Evolutionary conservation across 2,888 invertebrate species (phyloP), one percentile per base, ranked within the genome.

Genomic region (Tuta absoluta): DNA sequence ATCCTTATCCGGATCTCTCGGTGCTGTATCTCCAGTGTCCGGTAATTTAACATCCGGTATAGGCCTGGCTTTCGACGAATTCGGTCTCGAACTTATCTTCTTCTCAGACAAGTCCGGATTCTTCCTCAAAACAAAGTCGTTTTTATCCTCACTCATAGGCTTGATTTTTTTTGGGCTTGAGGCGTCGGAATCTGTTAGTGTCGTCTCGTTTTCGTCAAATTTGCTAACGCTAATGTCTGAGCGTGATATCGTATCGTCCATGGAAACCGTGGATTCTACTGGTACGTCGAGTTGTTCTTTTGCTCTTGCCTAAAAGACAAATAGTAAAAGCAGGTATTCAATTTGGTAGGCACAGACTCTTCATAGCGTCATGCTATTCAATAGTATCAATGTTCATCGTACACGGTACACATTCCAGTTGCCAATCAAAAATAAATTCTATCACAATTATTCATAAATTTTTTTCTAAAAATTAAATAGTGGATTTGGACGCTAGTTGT

Each of bases 1-100:
- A 65, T 92, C 91, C 63, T 87, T 82, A 72, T 92, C 90, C 14
- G 91, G 92, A 67, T 92, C 86, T 66, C 75, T 79, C 0, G 90
- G 92, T 0, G 82, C 51, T 0, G 74, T 67, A 5, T 80, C 76
- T 4, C 19, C 19, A 7, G 63, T 66, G 21, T 71, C 77, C 0
- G 76, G 73, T 10, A 67, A 65, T 8, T 69, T 57, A 66, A 78
- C 66, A 48, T 75, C 78, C 0, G 90, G 87, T 14, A 91, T 89
- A 3, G 91, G 89, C 49, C 86, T 82, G 0, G 85, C 77, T 66
- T 79, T 86, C n/a, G 76, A 80, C 0, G 82, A 81, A 1, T 78
- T 81, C 0, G 85, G 80, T 10, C 82, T 70, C 1, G 81, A 79
- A 0, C 67, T 68, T 0, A 63, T 64, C 1, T 80, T 68, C 0